Base-by-base conservation (phyloP, 1,140 invertebrate genomes). In the Ruditapes philippinarum region DNA sequence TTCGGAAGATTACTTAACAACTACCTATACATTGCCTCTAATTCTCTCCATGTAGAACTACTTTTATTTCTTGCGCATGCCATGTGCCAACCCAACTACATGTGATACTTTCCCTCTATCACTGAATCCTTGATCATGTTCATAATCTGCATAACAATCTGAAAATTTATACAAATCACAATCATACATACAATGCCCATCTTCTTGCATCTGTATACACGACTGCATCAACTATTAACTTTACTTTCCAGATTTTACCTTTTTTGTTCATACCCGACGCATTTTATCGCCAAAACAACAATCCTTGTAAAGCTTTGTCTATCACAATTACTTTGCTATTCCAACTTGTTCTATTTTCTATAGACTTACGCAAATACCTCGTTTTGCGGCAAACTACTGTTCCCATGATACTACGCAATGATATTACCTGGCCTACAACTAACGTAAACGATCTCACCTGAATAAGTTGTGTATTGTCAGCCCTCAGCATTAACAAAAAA, bases 361-460 rank as follows among this genome's bases (percentile, higher is more conserved):
- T n/a, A 51, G 54, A 81, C 7, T 81, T 81, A 25, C 62, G 36
- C 36, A 60, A 38, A 36, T 81, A 60, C 33, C 57, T 62, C 25
- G 79, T 62, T 62, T 62, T 81, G 1, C 2, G 4, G 38, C 79
- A 60, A 3, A 81, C 57, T 42, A 38, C 1, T 33, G 40, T 60
- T 22, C 54, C 51, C 4, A 81, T 22, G 4, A 81, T 38, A 36
- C 33, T 81, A 3, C 3, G 25, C 19, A 81, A 19, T n/a, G 79
- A 81, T 38, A 81, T n/a, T 25, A 62, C 38, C 36, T 81, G 51
- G 28, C 79, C 79, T 28, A 57, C 51, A 31, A 79, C 51, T 31
- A 19, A 81, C 5, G 79, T 54, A 25, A 81, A 62, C 12, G 40
- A 33, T 25, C 31, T 40, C 4, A 65, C 79, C 5, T 36, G 36